Evolutionary conservation across 2,797 vertebrate genomes (phyloP).

Genomic region (Mus caroli): DNA sequence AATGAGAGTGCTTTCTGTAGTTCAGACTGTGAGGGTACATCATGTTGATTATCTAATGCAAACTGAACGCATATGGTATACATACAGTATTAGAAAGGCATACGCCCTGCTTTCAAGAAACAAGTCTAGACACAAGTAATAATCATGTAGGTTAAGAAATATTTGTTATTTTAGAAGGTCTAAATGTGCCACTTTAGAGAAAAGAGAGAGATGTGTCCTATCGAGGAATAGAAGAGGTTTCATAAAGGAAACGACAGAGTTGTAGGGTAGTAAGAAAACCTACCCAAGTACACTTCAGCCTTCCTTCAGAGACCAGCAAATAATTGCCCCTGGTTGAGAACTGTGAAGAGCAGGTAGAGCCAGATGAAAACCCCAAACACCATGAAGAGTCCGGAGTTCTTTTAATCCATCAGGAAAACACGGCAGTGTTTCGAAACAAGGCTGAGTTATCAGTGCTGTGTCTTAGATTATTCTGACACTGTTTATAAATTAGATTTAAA

Average conservation of each 20-base stretch:
- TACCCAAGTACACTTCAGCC: background rate
- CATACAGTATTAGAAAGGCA: constrained; percentile 4
- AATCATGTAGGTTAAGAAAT: constrained; percentile 38
- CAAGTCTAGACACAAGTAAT: background rate
- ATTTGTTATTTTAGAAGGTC: background rate
- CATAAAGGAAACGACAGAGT: constrained; percentile 32
- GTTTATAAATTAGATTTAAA: constrained; percentile 1
- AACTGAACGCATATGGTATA: background rate
- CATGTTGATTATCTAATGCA: background rate
- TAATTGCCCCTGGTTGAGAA: background rate
- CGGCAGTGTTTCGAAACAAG: background rate
- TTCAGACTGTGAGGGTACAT: background rate
- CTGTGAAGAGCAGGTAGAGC: background rate
- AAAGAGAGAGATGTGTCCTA: constrained; percentile 23
- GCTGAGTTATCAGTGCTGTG: background rate
- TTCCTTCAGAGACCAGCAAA: background rate
- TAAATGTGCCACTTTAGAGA: constrained; percentile 22
- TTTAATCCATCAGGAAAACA: constrained; percentile 17
- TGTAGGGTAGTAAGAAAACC: background rate
- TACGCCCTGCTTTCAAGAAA: background rate
- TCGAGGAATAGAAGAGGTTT: constrained; percentile 33
- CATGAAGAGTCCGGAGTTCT: background rate
- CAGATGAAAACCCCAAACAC: constrained; percentile 1
- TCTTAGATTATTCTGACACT: constrained; percentile 1
- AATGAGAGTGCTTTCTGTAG: background rate